Evolutionary conservation across 1,140 invertebrate genomes (phyloP).

Genomic region (Megalopta genalis): DNA sequence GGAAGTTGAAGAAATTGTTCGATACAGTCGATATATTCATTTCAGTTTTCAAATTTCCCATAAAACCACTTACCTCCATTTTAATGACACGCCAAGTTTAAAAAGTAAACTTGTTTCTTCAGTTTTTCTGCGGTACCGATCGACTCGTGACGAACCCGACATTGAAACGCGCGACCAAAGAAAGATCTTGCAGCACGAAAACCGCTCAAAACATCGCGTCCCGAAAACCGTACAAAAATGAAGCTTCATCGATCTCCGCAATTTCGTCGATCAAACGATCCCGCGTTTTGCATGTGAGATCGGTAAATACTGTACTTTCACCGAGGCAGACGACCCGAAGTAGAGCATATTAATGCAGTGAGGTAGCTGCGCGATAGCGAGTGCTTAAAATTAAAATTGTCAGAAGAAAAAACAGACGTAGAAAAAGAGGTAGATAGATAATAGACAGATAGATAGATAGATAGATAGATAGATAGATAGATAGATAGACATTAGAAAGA

Average conservation of each 20-base stretch:
- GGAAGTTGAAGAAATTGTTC: too few species aligned
- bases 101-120: background rate
- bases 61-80: too few species aligned
- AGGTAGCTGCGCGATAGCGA: conserved; percentile 21
- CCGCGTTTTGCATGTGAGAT: background rate
- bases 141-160: background rate
- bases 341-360: conserved; percentile 34
- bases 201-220: conserved; percentile 5
- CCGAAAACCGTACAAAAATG: background rate
- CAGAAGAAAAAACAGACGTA: conserved; percentile 9
- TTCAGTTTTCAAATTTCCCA: too few species aligned
- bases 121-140: background rate
- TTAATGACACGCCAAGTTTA: too few species aligned
- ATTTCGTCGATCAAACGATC: background rate
- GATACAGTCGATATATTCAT: too few species aligned
- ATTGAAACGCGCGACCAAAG: conserved; percentile 22
- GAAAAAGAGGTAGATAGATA: conserved; percentile 38
- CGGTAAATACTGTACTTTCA: background rate
- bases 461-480: conserved; percentile 19
- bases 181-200: conserved; percentile 43
- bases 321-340: background rate
- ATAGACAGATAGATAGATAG: conserved; percentile 12
- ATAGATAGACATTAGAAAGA: conserved; percentile 6
- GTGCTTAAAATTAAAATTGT: conserved; percentile 19
- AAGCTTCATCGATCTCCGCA: background rate